phyloP scores from a whole-genome alignment of 2,113 vertebrate species.

The Malurus melanocephalus region DNA sequence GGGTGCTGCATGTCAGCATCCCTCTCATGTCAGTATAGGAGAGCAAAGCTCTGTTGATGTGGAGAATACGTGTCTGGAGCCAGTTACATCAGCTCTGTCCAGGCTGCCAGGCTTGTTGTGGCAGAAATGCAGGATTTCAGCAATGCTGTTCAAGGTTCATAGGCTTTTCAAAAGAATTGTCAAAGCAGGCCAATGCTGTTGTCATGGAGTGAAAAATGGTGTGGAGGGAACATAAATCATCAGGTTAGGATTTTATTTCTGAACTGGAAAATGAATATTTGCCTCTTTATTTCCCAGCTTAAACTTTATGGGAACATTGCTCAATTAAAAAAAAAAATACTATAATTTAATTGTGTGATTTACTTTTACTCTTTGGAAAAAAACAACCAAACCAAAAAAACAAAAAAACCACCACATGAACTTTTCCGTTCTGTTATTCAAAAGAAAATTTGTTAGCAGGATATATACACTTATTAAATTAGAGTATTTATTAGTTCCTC shows the following conservation, averaged over 20 bases:
- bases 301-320: not conserved
- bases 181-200: not conserved
- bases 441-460: not conserved
- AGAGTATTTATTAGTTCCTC: conserved; percentile 3
- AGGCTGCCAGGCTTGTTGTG: not conserved
- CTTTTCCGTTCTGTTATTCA: not conserved
- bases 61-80: not conserved
- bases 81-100: not conserved
- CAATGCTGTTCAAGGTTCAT: not conserved
- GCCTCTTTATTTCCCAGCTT: not conserved
- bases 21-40: not conserved
- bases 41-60: not conserved
- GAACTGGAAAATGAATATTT: not conserved
- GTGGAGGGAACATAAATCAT: not conserved
- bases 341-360: not conserved
- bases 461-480: not conserved
- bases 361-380: not conserved
- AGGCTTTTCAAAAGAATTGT: not conserved
- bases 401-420: not conserved
- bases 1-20: not conserved
- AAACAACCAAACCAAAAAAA: not conserved
- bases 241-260: not conserved
- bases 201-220: not conserved
- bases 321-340: not conserved
- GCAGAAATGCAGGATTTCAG: not conserved